These are phyloP conservation scores for Ariopsis seemanni DNA, from an alignment of 2,113 vertebrate species.

Conservation along the genomic window DNA sequence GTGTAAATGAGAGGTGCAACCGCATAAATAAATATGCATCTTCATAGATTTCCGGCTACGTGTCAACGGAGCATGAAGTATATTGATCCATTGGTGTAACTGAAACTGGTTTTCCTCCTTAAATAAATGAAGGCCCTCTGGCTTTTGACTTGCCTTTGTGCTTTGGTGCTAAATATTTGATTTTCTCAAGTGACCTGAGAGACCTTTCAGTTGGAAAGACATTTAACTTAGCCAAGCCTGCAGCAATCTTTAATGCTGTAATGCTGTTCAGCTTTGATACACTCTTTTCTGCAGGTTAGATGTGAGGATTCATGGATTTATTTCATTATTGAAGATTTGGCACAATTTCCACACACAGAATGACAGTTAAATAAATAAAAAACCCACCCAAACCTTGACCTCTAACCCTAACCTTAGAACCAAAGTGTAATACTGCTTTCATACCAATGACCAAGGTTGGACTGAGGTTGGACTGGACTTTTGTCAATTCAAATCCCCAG, in stretches of 20 bases:
- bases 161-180: constrained; percentile 3
- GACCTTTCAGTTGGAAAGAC: background rate
- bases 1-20: too few species aligned
- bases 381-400: background rate
- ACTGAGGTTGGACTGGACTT: too few species aligned
- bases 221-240: constrained; percentile 2
- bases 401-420: background rate
- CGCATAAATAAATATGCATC: too few species aligned
- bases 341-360: background rate
- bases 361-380: background rate
- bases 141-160: constrained; percentile 1
- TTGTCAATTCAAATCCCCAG: too few species aligned
- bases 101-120: constrained; percentile 1
- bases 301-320: background rate
- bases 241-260: background rate
- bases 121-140: constrained; percentile 6
- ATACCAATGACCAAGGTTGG: too few species aligned
- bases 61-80: background rate
- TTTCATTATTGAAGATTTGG: background rate
- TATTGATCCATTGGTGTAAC: background rate
- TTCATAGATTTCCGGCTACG: too few species aligned
- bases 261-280: background rate
- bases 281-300: background rate
- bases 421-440: background rate
- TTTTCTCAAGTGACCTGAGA: background rate